Percentiles rank a stretch among this genome's conserved stretches.
phyloP scores from a whole-genome alignment of 2,888 invertebrate species.

The Euphydryas editha region DNA sequence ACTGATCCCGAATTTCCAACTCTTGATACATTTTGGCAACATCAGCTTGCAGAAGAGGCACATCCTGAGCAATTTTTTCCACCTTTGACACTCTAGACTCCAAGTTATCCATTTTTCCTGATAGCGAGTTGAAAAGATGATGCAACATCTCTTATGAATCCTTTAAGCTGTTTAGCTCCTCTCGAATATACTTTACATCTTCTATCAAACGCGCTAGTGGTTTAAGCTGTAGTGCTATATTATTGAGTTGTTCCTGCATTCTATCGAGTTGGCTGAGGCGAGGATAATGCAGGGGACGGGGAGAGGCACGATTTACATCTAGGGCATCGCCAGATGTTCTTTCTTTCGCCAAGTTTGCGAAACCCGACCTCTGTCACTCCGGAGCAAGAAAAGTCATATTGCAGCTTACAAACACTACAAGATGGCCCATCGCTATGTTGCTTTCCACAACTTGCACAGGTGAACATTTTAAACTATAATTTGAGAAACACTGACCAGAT shows the following conservation, averaged over 20 bases:
- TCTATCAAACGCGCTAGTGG: slow-evolving; percentile 35
- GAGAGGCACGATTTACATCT: no score
- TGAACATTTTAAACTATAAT: slow-evolving; percentile 28
- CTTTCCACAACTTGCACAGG: slow-evolving; percentile 35
- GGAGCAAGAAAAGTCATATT: no score
- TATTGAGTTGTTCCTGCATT: no score
- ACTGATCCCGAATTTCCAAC: slow-evolving; percentile 34
- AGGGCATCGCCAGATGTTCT: no score
- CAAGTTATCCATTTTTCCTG: slow-evolving; percentile 13
- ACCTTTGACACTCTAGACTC: slow-evolving; percentile 24
- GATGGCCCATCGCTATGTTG: slow-evolving; percentile 33
- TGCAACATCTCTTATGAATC: slow-evolving; percentile 31
- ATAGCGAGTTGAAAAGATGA: slow-evolving; percentile 20
- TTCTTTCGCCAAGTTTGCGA: no score
- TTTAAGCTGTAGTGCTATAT: slow-evolving; percentile 28
- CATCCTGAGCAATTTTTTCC: slow-evolving; percentile 19
- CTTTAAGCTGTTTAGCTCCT: slow-evolving; percentile 29
- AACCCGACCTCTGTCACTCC: no score
- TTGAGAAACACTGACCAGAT: slow-evolving; percentile 15
- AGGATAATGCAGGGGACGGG: no score
- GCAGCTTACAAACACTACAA: slow-evolving; percentile 2
- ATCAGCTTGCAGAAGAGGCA: slow-evolving; percentile 27
- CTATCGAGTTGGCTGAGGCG: no score
- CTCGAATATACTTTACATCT: slow-evolving; percentile 38
- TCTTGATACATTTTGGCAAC: slow-evolving; percentile 24